These are phyloP conservation scores for Leptobrachium leishanense DNA, from an alignment of 2,113 vertebrate genomes.

Conservation along the genomic window DNA sequence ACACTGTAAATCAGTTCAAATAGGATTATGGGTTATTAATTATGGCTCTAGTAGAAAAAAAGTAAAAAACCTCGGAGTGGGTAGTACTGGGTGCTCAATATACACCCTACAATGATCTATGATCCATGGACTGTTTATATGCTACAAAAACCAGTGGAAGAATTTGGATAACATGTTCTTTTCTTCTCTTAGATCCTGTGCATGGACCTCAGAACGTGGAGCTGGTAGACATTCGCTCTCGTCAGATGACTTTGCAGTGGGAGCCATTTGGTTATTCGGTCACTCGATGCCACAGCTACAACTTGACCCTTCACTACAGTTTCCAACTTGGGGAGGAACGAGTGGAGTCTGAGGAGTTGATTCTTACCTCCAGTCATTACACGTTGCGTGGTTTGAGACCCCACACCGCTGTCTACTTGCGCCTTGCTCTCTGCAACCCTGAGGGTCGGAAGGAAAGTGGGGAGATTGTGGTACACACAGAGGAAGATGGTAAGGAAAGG, in stretches of 20 bases:
- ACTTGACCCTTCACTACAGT: slow-evolving; percentile 94
- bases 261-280: slow-evolving; percentile 92
- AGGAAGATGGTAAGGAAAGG: slow-evolving; percentile 81
- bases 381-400: slow-evolving; percentile 88
- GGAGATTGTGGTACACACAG: slow-evolving; percentile 91
- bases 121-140: no score
- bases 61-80: no score
- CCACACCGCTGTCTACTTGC: slow-evolving; percentile 86
- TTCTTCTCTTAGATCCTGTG: slow-evolving; percentile 78
- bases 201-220: slow-evolving; percentile 90
- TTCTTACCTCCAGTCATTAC: slow-evolving; percentile 92
- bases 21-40: no score
- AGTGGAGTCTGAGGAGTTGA: slow-evolving; percentile 85
- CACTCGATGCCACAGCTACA: slow-evolving; percentile 96
- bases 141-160: no score
- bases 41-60: no score
- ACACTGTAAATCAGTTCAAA: no score
- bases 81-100: background rate
- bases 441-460: slow-evolving; percentile 94
- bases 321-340: slow-evolving; percentile 93
- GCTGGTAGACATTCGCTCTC: slow-evolving; percentile 90
- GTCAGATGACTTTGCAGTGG: slow-evolving; percentile 94
- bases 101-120: no score
- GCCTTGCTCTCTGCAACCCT: slow-evolving; percentile 88
- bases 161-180: background rate